Evolutionary conservation across 2,113 vertebrate genomes (phyloP).

Genomic region (Craseonycteris thonglongyai): DNA sequence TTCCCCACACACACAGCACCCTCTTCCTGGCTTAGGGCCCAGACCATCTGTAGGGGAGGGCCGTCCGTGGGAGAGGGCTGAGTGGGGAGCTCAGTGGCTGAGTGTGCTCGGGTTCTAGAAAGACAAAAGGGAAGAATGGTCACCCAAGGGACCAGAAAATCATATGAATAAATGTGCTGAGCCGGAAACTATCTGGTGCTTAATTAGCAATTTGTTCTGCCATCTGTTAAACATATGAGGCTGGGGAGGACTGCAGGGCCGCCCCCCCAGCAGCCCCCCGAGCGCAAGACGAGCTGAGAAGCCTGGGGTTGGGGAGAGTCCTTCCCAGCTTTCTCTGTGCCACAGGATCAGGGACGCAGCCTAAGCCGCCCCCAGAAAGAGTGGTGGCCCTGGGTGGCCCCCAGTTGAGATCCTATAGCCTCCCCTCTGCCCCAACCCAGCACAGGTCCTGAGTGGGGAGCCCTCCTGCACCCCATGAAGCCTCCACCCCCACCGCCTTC

Average conservation of each 20-base stretch:
- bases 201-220: conserved; percentile 61
- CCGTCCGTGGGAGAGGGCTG: rapidly evolving
- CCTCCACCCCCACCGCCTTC: neutral
- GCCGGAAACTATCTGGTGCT: conserved; percentile 31
- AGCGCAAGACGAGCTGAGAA: neutral
- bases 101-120: conserved; percentile 4
- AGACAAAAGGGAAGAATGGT: conserved; percentile 28
- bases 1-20: neutral
- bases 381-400: rapidly evolving
- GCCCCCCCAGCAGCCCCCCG: neutral
- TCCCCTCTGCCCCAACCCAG: rapidly evolving
- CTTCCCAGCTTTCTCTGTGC: neutral
- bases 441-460: neutral
- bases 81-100: neutral
- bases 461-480: neutral
- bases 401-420: rapidly evolving
- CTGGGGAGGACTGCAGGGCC: neutral
- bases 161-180: conserved; percentile 32
- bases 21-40: neutral
- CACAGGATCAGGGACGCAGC: neutral
- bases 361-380: neutral
- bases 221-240: conserved; percentile 57
- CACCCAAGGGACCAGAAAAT: conserved; percentile 42
- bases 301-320: neutral
- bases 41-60: too few relatives aligned